Evolutionary conservation across 64 coral and sea anemone species (phyloP), one percentile per base, ranked within the genome.

Genomic region (Actinia tenebrosa): DNA sequence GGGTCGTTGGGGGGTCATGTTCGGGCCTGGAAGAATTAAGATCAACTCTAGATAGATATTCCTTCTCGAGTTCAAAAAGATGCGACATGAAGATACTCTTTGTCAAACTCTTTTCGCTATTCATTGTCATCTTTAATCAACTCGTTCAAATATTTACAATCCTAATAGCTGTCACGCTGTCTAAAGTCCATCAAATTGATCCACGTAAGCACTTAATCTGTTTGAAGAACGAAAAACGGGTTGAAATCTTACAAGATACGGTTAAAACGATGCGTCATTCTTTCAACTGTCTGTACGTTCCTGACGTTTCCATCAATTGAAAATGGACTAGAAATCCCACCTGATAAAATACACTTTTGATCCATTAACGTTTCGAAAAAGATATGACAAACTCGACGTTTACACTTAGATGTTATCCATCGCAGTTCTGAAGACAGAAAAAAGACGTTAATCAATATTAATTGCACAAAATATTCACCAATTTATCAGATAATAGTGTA

Each of bases 201-300:
- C 69, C 25, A 75, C 69, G 10, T 75, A 75, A 75, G 25, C 69
- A 25, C 26, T 43, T 75, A 43, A 75, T 75, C 10, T 75, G 69
- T 75, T 75, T 75, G 69, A 26, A 75, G 69, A 42, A 75, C 8
- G 26, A 75, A 75, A 75, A 75, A 75, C n/a, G n/a, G 69, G n/a
- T 14, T 75, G 69, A 75, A 75, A 42, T 3, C 69, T 42, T 42
- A 15, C 10, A 75, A 75, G 69, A 30, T 42, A 75, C 69, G 13
- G 11, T n/a, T 75, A 66, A 66, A n/a, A 58, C 56, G 4, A 66
- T n/a, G 63, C 22, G 63, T 66, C 63, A 66, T n/a, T 58, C 56
- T 58, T 58, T 11, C 47, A 16, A 58, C 10, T 11, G n/a, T 1
- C 9, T 25, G n/a, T 23, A 18, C 42, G 69, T 75, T 27, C 13